Evolutionary conservation across 2,113 vertebrate genomes (phyloP).

Genomic region (Cathartes aura): DNA sequence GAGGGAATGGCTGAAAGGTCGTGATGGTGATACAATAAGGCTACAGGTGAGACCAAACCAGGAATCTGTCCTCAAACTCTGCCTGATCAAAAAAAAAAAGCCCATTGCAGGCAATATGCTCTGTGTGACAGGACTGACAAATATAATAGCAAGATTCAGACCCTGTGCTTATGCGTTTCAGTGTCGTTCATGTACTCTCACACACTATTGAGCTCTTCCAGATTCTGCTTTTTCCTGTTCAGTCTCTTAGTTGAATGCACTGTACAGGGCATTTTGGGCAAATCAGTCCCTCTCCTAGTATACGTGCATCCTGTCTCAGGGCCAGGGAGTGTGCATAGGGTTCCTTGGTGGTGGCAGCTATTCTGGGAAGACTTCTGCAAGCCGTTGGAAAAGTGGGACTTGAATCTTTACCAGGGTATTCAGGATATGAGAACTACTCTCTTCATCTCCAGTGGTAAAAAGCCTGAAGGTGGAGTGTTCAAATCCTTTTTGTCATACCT

Average conservation of each 20-base stretch:
- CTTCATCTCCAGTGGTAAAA: background rate
- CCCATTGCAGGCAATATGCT: background rate
- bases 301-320: accelerated
- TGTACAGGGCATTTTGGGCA: background rate
- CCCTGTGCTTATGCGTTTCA: accelerated
- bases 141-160: background rate
- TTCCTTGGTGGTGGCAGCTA: background rate
- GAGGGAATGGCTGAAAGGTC: background rate
- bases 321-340: accelerated
- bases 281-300: background rate
- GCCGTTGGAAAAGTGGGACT: background rate
- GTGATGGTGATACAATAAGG: accelerated
- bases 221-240: background rate
- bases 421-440: background rate
- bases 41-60: background rate
- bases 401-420: background rate
- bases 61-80: background rate
- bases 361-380: background rate
- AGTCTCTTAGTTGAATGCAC: background rate
- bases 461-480: background rate
- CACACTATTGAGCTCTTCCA: background rate
- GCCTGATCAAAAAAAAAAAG: background rate
- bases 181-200: background rate
- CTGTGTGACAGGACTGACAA: background rate
- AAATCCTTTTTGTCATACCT: background rate